Base-by-base conservation (phyloP, 1,140 invertebrate species). In the Trichonephila clavipes region DNA sequence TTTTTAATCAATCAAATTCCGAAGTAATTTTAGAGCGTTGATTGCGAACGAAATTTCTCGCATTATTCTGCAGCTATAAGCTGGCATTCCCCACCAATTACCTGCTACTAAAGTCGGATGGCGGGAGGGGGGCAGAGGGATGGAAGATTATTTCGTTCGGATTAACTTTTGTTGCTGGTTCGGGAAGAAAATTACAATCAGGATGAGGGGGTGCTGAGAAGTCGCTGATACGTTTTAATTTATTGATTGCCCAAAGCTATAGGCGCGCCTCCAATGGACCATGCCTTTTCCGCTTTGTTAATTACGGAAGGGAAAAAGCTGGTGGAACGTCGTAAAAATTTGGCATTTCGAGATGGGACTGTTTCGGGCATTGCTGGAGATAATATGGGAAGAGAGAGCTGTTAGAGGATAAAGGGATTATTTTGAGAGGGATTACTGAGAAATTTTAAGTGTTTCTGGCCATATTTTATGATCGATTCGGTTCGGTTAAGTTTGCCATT, bases 1-100 rank as follows among this genome's bases (percentile, higher is more conserved):
- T 69, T 88, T 88, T 88, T 88, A 88, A 88, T 88, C 87, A 88
- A 88, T 88, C 87, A 88, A 88, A 88, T 88, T 88, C 87, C 87
- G 61, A 88, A 88, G 87, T 88, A 66, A 88, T 88, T 88, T 88
- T 69, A 64, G 87, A 69, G 64, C 87, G 87, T 64, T 88, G 87
- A 88, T 88, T 88, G 87, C 62, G 40, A 66, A 28, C 6, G 72
- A 77, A 77, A 77, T 34, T 77, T 34, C 72, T 34, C 28, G 72
- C 72, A 40, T 77, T 77, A 77, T 77, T 77, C 72, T 77, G 16
- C 64, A 24, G 12, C 18, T 88, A 28, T 81, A 82, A 90, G 66
- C 72, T 61, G n/a, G 24, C 72, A 51, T 90, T 59, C 88, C 61
- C 44, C n/a, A 51, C 44, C 88, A 90, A 90, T 90, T 90, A 81